A percentile compares a stretch with the other conserved stretches of the same genome.
phyloP scores from a whole-genome alignment of 2,113 vertebrate species.

The Lucifuga dentata region DNA sequence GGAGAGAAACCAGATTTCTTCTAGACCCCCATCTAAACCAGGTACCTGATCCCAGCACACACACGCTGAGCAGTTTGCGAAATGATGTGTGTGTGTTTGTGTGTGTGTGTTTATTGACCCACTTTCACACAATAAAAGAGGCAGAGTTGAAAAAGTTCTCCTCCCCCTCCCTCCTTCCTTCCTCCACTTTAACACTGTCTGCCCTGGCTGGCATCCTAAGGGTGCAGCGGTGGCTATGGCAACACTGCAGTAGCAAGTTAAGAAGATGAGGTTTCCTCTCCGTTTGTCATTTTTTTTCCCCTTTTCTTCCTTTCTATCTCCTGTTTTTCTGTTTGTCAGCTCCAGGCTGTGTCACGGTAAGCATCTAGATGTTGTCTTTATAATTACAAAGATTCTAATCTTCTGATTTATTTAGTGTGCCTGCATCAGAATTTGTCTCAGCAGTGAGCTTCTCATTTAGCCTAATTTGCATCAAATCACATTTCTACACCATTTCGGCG shows the following conservation, averaged over 20 bases:
- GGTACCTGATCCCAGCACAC: slow-evolving; percentile 52
- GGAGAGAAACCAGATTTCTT: slow-evolving; percentile 34
- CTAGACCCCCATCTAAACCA: slow-evolving; percentile 20
- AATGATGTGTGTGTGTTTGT: slow-evolving; percentile 19
- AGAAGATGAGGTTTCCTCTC: slow-evolving; percentile 39
- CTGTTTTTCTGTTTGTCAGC: slow-evolving; percentile 32
- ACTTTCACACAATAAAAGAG: slow-evolving; percentile 64
- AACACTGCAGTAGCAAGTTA: slow-evolving; percentile 65
- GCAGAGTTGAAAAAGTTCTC: slow-evolving; percentile 57
- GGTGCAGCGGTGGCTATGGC: slow-evolving; percentile 69
- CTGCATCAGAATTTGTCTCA: slow-evolving; percentile 27
- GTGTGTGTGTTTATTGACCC: slow-evolving; percentile 66
- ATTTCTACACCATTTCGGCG: slow-evolving; percentile 5
- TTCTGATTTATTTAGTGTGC: slow-evolving; percentile 46
- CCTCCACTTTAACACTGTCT: slow-evolving; percentile 36
- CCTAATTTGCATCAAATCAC: slow-evolving; percentile 51
- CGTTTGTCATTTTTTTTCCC: background rate
- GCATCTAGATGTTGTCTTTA: slow-evolving; percentile 59
- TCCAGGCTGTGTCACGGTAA: slow-evolving; percentile 51
- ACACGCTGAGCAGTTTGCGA: slow-evolving; percentile 40
- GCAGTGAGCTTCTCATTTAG: slow-evolving; percentile 47
- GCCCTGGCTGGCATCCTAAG: slow-evolving; percentile 45
- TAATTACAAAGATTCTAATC: slow-evolving; percentile 65
- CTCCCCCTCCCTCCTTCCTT: slow-evolving; percentile 18
- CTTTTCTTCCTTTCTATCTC: background rate